Evolutionary conservation across 2,797 vertebrate species (phyloP), one percentile per base, ranked within the genome.

Genomic region (Scomberomorus guttatus): DNA sequence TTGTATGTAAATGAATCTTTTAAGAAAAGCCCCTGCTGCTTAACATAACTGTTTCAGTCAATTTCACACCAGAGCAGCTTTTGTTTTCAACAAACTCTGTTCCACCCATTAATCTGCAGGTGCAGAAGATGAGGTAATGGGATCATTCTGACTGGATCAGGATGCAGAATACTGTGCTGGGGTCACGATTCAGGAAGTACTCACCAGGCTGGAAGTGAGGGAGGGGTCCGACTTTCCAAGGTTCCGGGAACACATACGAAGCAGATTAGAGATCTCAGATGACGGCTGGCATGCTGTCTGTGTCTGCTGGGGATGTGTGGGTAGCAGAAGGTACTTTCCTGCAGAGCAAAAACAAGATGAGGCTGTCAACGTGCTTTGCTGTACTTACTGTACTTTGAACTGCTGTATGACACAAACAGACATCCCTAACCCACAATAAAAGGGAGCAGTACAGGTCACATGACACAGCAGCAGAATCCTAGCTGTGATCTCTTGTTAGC

Each of bases 211-310:
- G 85, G 96, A 97, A 3, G 96, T 97, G 75, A 99, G 97, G 0
- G 96, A 98, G 20, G 98, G 98, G 34, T 98, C 98, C 0, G 98
- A 99, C 89, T 99, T 97, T 9, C 98, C 98, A 0, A 98, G 93
- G 44, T 96, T 95, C 79, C 96, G 95, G 62, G 97, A 97, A 60
- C 94, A 93, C 96, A 99, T 97, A 37, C 97, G 97, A 78, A 98
- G 92, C 68, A 99, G 96, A 92, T 99, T 99, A 20, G 97, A 98
- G 5, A 90, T 94, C 84, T 99, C 98, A 0, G 92, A 27, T 0
- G 95, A 81, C 6, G 90, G 82, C 2, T 94, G 94, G 94, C 95
- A 97, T 2, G 89, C n/a, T 0, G 82, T 14, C 29, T 60, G 86
- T 0, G 55, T 79, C 82, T 95, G 96, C 63, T 96, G 96, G 4